Evolutionary conservation across 1,140 invertebrate species (phyloP), one percentile per base, ranked within the genome.

Genomic region (Eciton burchellii): DNA sequence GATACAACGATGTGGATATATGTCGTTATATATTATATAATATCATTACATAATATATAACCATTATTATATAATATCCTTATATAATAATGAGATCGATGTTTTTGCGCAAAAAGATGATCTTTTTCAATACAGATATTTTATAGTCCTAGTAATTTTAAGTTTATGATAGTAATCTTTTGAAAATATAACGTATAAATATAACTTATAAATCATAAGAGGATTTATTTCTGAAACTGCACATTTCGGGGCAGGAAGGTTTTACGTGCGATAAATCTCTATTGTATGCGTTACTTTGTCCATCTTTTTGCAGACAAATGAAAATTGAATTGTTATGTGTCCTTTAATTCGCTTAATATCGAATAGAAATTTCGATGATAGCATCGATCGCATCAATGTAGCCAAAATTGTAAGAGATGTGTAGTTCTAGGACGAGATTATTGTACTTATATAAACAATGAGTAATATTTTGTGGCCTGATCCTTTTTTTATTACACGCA

Each of bases 391-490:
- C 74, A 68, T 77, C 74, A 47, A 76, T 76, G 74, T 68, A 79
- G 21, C 49, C 66, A 79, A 79, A 79, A 79, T n/a, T 79, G 24
- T 68, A 77, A 77, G 63, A 68, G 35, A n/a, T 79, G 63, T 79
- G 63, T 79, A 79, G 35, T 56, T 57, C 6, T 79, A 79, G 74
- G 41, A 79, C 68, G 62, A 76, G 41, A 76, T 76, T 1, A 79
- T 68, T 79, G 74, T 79, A 79, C 63, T 79, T 79, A 79, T 21
- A 79, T 79, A 79, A 79, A 79, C 57, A 56, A 68, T 68, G 24
- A 79, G 74, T 54, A 79, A 56, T 56, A 68, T 70, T 79, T 68
- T 26, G 35, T 35, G 63, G 43, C 41, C n/a, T 68, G 49, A 35
- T 3, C n/a, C n/a, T n/a, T n/a, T 43, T 70, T 79, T 79, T 79